Percentiles rank a stretch among this genome's conserved stretches.
Evolutionary conservation across 2,113 vertebrate species (phyloP).

Genomic region (Phalacrocorax aristotelis): DNA sequence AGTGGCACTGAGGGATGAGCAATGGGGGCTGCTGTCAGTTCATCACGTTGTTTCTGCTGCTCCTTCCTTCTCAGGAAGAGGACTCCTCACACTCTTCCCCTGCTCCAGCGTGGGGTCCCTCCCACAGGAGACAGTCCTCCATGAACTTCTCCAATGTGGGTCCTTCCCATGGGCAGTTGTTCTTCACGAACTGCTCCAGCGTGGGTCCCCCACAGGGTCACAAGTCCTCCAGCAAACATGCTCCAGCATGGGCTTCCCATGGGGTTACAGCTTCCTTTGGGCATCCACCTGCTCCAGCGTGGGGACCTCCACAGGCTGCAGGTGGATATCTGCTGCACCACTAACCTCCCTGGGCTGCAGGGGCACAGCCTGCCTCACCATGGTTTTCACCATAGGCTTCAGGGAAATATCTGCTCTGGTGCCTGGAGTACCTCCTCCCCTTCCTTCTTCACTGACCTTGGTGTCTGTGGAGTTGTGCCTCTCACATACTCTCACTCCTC

Average conservation of each 20-base stretch:
- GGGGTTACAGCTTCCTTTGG: no score
- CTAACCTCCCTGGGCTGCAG: no score
- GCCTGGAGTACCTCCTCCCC: no score
- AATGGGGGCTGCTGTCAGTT: background rate
- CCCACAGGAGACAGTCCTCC: background rate
- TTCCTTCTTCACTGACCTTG: no score
- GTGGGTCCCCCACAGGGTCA: no score
- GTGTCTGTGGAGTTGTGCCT: no score
- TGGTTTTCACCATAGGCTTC: no score
- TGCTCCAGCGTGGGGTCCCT: no score
- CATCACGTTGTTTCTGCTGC: background rate
- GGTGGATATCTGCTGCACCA: background rate
- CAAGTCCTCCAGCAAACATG: no score
- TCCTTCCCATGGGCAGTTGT: background rate
- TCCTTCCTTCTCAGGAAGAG: background rate
- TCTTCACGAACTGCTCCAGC: background rate
- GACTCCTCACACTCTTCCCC: background rate
- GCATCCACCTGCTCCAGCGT: background rate
- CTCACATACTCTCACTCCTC: no score
- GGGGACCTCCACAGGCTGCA: background rate
- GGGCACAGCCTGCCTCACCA: no score
- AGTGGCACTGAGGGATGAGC: accelerated
- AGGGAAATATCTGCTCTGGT: no score
- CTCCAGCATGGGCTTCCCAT: background rate
- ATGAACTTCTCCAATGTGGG: accelerated